Percentiles rank a stretch among this genome's conserved stretches.
Evolutionary conservation across 2,888 invertebrate genomes (phyloP).

Genomic region (Microchrysa polita): DNA sequence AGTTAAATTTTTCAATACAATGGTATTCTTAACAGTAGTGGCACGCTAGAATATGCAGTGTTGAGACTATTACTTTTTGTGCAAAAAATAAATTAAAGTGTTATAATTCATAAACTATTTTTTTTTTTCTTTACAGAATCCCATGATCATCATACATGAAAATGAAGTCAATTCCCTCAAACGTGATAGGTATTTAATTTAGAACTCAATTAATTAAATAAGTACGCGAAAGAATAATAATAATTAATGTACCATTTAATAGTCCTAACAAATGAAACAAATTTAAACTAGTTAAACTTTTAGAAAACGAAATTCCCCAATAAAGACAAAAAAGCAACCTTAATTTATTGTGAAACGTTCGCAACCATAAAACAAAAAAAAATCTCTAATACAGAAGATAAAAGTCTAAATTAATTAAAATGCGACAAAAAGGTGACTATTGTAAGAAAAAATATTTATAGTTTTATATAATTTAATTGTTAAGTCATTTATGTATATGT

Average conservation of each 20-base stretch:
- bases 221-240: constrained; percentile 45
- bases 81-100: no score
- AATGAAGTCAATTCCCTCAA: constrained; percentile 65
- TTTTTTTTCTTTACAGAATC: constrained; percentile 73
- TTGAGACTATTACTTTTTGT: no score
- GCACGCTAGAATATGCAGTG: no score
- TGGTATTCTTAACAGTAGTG: no score
- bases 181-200: constrained; percentile 61
- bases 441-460: constrained; percentile 19
- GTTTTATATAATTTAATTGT: constrained; percentile 29
- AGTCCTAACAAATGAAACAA: constrained; percentile 38
- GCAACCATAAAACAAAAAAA: constrained; percentile 1
- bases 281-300: constrained; percentile 37
- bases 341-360: neutral
- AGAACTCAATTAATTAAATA: constrained; percentile 7
- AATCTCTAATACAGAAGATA: neutral
- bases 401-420: neutral
- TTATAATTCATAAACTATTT: neutral
- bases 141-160: constrained; percentile 79
- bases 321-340: neutral
- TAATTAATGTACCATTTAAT: constrained; percentile 32
- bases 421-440: neutral
- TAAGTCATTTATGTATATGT: neutral
- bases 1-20: no score
- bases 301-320: constrained; percentile 34